phyloP scores from a whole-genome alignment of 2,888 invertebrate genomes.

The Mactromeris polynyma region DNA sequence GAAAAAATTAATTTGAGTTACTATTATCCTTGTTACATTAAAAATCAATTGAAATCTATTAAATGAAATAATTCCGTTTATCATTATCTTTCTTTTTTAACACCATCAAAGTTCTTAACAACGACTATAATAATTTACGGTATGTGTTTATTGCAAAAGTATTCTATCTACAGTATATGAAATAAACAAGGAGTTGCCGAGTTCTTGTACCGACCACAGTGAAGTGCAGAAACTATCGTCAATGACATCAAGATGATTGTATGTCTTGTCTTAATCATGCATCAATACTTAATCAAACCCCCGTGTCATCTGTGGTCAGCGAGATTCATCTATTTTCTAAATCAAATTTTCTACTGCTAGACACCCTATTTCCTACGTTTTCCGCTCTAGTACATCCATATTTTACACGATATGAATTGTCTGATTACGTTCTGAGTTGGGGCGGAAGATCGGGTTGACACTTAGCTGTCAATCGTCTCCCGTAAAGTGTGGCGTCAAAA shows the following conservation, averaged over 20 bases:
- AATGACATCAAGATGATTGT: not conserved
- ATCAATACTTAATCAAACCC: slow-evolving; percentile 56
- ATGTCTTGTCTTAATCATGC: slow-evolving; percentile 28
- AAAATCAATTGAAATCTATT: too few relatives aligned
- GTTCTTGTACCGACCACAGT: too few relatives aligned
- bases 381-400: slow-evolving; percentile 64
- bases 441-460: slow-evolving; percentile 65
- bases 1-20: too few relatives aligned
- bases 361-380: slow-evolving; percentile 75
- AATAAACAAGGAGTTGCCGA: too few relatives aligned
- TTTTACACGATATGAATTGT: slow-evolving; percentile 59
- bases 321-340: slow-evolving; percentile 65
- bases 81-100: too few relatives aligned
- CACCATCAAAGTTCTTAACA: too few relatives aligned
- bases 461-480: slow-evolving; percentile 43
- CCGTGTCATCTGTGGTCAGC: slow-evolving; percentile 63
- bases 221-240: not conserved
- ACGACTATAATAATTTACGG: too few relatives aligned
- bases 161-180: too few relatives aligned
- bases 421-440: slow-evolving; percentile 62
- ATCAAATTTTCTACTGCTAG: slow-evolving; percentile 73
- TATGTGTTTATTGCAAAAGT: too few relatives aligned
- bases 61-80: too few relatives aligned
- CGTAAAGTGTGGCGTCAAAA: not conserved
- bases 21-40: too few relatives aligned